These are phyloP conservation scores for Busseola fusca DNA, from an alignment of 2,888 invertebrate species.

Conservation along the genomic window DNA sequence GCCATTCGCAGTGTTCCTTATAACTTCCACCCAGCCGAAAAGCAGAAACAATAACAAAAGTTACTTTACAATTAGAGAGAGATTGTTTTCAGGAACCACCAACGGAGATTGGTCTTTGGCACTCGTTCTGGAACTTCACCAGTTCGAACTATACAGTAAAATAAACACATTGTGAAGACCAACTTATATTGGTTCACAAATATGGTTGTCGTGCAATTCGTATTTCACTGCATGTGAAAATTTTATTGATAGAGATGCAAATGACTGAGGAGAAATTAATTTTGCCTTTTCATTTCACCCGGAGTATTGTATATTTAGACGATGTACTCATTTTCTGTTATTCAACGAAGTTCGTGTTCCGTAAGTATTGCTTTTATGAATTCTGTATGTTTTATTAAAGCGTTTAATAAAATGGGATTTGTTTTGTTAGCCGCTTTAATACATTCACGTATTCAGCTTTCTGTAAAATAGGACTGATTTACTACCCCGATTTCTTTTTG, in stretches of 20 bases:
- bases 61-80: conserved; percentile 75
- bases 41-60: conserved; percentile 76
- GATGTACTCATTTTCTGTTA: conserved; percentile 22
- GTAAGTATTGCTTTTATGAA: background rate
- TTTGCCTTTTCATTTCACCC: conserved; percentile 34
- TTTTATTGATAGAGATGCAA: conserved; percentile 47
- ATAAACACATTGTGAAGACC: conserved; percentile 36
- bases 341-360: conserved; percentile 11
- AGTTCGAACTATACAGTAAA: conserved; percentile 24
- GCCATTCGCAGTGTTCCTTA: conserved; percentile 58
- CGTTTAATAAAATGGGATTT: conserved; percentile 2
- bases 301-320: conserved; percentile 29
- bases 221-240: conserved; percentile 43
- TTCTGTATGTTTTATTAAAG: background rate
- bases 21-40: conserved; percentile 66
- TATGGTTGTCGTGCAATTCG: conserved; percentile 50
- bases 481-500: background rate
- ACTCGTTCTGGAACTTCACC: conserved; percentile 33
- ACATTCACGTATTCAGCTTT: background rate
- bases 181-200: conserved; percentile 46
- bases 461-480: background rate
- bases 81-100: conserved; percentile 64
- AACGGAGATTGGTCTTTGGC: conserved; percentile 63
- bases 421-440: background rate
- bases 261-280: conserved; percentile 51